Base-by-base conservation (phyloP, 2,888 invertebrate genomes). In the Therioaphis trifolii region DNA sequence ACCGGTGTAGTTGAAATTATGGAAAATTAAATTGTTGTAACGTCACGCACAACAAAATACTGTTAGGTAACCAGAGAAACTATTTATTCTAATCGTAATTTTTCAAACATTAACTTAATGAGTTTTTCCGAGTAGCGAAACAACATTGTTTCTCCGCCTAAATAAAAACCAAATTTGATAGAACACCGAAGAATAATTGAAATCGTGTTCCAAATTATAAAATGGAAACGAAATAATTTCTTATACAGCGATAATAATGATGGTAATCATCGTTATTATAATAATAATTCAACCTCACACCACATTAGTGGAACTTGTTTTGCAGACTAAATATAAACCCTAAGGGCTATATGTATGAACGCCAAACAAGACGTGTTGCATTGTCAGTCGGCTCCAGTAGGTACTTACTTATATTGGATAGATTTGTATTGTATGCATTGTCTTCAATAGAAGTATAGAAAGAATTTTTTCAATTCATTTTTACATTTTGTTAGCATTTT, bases 181-280 rank as follows among this genome's bases (percentile, higher is more conserved):
- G 2, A 40, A 58, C 58, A 46, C 24, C 21, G 1, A 18, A 27
- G n/a, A 49, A 0, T 78, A 68, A 78, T 78, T 40, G 66, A 78
- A 68, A 78, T 78, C 77, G 77, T 78, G 77, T 68, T 18, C 52
- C 21, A 49, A 49, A 21, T 77, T 66, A 49, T 66, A 49, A 43
- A 29, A 52, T 49, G n/a, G 27, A 77, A 78, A 68, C 14, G 35
- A 52, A 78, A 52, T 49, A 40, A 78, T 78, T 77, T 66, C 49
- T 63, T 5, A 46, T 14, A 12, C 9, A 49, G 15, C 49, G n/a
- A 35, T 52, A 27, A 27, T 21, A 27, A 40, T 21, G 49, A 21
- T 4, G 58, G 55, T 24, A 58, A 74, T 55, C 55, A 77, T 29
- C 61, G 21, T 46, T 21, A 58, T n/a, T 52, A 52, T 66, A 78